Percentiles rank a stretch among this genome's conserved stretches.
Evolutionary conservation across 2,888 invertebrate genomes (phyloP).

Genomic region (Galeruca laticollis): DNA sequence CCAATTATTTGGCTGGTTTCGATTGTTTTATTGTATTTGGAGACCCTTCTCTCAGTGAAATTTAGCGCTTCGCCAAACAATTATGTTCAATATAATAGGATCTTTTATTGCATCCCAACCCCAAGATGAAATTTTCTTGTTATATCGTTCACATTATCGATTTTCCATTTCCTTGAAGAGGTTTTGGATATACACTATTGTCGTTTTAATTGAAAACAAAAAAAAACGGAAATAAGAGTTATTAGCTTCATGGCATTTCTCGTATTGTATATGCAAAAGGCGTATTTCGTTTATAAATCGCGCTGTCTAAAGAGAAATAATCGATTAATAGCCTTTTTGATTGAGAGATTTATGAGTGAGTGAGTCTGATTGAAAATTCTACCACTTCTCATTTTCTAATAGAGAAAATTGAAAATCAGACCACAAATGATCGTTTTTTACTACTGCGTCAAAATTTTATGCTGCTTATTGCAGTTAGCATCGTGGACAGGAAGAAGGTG

Average conservation of each 20-base stretch:
- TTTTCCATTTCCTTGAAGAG: conserved; percentile 15
- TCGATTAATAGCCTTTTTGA: not conserved
- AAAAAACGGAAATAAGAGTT: conserved; percentile 1
- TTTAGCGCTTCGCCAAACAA: conserved; percentile 40
- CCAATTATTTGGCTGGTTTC: conserved; percentile 28
- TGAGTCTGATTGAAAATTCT: not conserved
- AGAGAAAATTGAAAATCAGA: not conserved
- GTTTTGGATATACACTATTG: conserved; percentile 14
- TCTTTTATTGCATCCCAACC: conserved; percentile 36
- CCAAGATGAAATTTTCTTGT: conserved; percentile 33
- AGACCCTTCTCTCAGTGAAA: conserved; percentile 33
- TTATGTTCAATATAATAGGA: conserved; percentile 39
- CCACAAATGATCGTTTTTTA: too few species aligned
- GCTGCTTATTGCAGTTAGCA: too few species aligned
- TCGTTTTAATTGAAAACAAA: conserved; percentile 24
- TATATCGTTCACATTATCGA: conserved; percentile 30
- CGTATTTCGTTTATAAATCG: not conserved
- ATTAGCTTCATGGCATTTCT: not conserved
- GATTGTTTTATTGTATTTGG: conserved; percentile 38
- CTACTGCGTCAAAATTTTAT: too few species aligned
- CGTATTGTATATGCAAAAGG: not conserved
- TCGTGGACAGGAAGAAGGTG: too few species aligned
- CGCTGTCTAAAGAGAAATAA: not conserved
- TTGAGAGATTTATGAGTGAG: not conserved
- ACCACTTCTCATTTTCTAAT: not conserved